Conservation (phyloP, 2,888 invertebrate genomes). For the Salticus scenicus region DNA sequence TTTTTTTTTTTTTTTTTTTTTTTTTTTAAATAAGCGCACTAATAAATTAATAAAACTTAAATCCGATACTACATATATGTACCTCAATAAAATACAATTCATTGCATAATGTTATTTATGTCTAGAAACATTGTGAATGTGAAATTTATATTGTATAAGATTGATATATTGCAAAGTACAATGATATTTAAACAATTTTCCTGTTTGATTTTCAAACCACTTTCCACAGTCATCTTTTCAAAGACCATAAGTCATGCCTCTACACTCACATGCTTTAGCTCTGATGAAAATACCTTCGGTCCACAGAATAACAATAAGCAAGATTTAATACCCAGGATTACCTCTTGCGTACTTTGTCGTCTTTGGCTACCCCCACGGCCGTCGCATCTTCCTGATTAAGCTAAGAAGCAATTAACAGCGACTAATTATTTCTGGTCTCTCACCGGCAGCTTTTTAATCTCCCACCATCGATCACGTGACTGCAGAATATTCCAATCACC, state of each 20-base stretch:
- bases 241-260: slow-evolving; percentile 7
- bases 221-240: too few relatives aligned
- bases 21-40: too few relatives aligned
- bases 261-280: neutral
- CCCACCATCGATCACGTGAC: slow-evolving; percentile 66
- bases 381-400: slow-evolving; percentile 64
- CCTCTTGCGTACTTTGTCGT: neutral
- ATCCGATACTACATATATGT: too few relatives aligned
- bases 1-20: too few relatives aligned
- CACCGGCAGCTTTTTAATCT: slow-evolving; percentile 57
- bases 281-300: neutral
- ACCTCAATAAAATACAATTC: too few relatives aligned
- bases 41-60: too few relatives aligned
- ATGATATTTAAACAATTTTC: too few relatives aligned
- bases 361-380: slow-evolving; percentile 23
- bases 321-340: slow-evolving; percentile 34
- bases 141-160: too few relatives aligned
- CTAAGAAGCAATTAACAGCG: slow-evolving; percentile 69
- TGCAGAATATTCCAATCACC: slow-evolving; percentile 66
- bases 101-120: too few relatives aligned
- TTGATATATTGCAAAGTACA: too few relatives aligned
- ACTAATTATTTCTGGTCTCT: slow-evolving; percentile 68
- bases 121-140: too few relatives aligned
- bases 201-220: too few relatives aligned
- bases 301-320: slow-evolving; percentile 26